A percentile compares a stretch with the other conserved stretches of the same genome.
phyloP scores from a whole-genome alignment of 1,140 invertebrate genomes.

The Calosoma granatense region DNA sequence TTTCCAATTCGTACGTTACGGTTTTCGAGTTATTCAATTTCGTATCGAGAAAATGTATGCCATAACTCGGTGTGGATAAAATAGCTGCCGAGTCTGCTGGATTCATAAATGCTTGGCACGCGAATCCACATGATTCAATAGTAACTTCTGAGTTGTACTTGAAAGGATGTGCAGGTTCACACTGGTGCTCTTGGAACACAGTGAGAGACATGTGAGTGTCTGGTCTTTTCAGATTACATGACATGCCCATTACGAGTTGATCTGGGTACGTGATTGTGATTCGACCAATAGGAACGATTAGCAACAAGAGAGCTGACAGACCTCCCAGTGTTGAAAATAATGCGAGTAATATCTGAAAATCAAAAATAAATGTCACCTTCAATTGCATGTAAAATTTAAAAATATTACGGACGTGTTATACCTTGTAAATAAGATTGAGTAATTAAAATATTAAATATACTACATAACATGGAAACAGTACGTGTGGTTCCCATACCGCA shows the following conservation, averaged over 20 bases:
- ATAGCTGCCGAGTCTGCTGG: constrained; percentile 39
- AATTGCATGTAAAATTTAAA: not conserved
- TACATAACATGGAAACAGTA: too few species aligned
- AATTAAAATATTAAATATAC: too few species aligned
- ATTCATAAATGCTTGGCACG: constrained; percentile 41
- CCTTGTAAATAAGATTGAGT: not conserved
- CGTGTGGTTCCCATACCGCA: too few species aligned
- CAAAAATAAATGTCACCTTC: constrained; percentile 1
- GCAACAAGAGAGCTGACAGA: constrained; percentile 50
- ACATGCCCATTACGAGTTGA: constrained; percentile 44
- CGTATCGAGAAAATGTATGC: constrained; percentile 39
- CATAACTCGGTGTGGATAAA: constrained; percentile 41
- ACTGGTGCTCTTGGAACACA: constrained; percentile 43
- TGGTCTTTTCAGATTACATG: constrained; percentile 35
- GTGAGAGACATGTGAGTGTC: constrained; percentile 31
- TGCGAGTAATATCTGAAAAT: constrained; percentile 51
- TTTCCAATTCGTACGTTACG: constrained; percentile 33
- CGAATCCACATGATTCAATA: constrained; percentile 45
- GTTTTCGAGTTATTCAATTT: constrained; percentile 32
- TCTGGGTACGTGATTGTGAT: constrained; percentile 52
- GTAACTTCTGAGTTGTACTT: constrained; percentile 36
- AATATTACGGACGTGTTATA: not conserved
- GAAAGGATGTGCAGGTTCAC: constrained; percentile 36
- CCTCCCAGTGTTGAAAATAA: constrained; percentile 58
- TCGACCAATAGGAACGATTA: constrained; percentile 61